phyloP scores from a whole-genome alignment of 2,888 invertebrate genomes.

The Zygothrica quintamaculata region DNA sequence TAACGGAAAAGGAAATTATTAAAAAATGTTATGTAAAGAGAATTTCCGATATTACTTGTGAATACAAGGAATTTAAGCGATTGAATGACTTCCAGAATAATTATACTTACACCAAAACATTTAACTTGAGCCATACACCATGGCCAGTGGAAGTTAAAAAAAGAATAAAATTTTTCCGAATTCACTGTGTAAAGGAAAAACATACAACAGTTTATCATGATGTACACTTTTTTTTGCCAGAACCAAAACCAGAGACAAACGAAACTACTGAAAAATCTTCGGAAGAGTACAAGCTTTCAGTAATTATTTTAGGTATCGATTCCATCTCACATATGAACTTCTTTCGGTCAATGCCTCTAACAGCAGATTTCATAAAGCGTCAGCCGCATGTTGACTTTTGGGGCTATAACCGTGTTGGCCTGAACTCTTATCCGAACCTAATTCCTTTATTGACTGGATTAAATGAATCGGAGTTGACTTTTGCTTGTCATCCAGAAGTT shows the following conservation, averaged over 20 bases:
- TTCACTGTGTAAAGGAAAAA: not conserved
- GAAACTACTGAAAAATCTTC: too few species aligned
- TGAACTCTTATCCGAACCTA: slow-evolving; percentile 95
- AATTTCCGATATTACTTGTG: slow-evolving; percentile 7
- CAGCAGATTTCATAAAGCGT: slow-evolving; percentile 86
- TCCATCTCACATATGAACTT: slow-evolving; percentile 93
- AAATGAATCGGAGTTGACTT: slow-evolving; percentile 86
- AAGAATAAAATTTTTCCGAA: not conserved
- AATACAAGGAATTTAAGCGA: slow-evolving; percentile 1
- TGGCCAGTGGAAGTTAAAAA: not conserved
- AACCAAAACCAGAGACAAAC: not conserved
- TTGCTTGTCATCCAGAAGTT: too few species aligned
- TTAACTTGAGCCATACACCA: slow-evolving; percentile 3
- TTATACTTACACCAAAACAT: not conserved
- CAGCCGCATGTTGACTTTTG: slow-evolving; percentile 87
- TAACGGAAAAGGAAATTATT: slow-evolving; percentile 83
- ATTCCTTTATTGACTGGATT: slow-evolving; percentile 91
- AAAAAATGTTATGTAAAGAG: not conserved
- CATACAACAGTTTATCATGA: slow-evolving; percentile 17
- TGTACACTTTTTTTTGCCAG: slow-evolving; percentile 31
- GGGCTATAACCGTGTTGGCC: slow-evolving; percentile 95
- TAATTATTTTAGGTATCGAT: slow-evolving; percentile 92
- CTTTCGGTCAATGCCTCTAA: slow-evolving; percentile 91
- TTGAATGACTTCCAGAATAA: not conserved
- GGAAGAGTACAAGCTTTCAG: slow-evolving; percentile 85